phyloP scores from a whole-genome alignment of 1,140 invertebrate species.

The Drosophila quadrilineata region DNA sequence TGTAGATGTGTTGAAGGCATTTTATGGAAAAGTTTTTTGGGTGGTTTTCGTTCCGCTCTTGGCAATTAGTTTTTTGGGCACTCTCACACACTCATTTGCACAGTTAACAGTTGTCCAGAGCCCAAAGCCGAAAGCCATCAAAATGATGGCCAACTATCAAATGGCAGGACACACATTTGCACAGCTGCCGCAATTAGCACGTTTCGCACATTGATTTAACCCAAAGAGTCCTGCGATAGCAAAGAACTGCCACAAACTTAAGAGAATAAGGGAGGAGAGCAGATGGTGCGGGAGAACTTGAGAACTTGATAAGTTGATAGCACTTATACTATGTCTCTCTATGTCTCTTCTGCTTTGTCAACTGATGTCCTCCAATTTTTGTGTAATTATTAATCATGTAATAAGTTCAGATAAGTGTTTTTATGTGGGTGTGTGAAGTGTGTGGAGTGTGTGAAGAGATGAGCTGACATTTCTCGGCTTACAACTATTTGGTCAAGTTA shows the following conservation, averaged over 20 bases:
- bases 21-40: constrained; percentile 74
- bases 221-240: too few relatives aligned
- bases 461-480: constrained; percentile 7
- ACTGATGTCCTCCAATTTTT: constrained; percentile 9
- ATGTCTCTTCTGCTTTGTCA: neutral
- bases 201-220: constrained; percentile 74
- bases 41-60: constrained; percentile 19
- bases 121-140: constrained; percentile 52
- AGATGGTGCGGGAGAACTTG: too few relatives aligned
- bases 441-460: constrained; percentile 20
- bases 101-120: constrained; percentile 35
- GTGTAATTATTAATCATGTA: constrained; percentile 75
- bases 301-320: constrained; percentile 21
- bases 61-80: constrained; percentile 60
- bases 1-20: constrained; percentile 35
- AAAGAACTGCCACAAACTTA: too few relatives aligned
- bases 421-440: constrained; percentile 27
- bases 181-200: constrained; percentile 78
- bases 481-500: constrained; percentile 8
- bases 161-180: constrained; percentile 70
- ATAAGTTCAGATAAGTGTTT: constrained; percentile 53
- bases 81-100: neutral
- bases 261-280: too few relatives aligned
- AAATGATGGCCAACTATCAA: constrained; percentile 77
- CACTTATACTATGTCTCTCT: neutral